Base-by-base conservation (phyloP, 2,888 invertebrate species). In the Drosophila basisetae region DNA sequence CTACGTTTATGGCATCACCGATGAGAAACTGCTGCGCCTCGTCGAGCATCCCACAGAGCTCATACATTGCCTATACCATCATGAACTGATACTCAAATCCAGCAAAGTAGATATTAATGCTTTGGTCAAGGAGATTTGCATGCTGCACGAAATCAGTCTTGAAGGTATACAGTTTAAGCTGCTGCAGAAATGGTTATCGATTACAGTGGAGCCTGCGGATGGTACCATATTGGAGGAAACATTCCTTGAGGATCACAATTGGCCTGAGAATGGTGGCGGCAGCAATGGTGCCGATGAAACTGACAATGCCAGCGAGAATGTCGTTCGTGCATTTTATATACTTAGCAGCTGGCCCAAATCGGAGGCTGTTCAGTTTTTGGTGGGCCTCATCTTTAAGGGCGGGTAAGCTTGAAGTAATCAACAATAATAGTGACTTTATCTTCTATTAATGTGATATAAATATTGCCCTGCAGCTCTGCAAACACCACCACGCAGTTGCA, bases 261-360 rank as follows among this genome's bases (percentile, higher is more conserved):
- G 75, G 67, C 52, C 82, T 0, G 83, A 85, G 28, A 77, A 79
- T n/a, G 61, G 63, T 9, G 22, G 25, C 16, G 37, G 52, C 9
- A 66, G 49, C 13, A 67, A 53, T 25, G 64, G 65, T 2, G 85
- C 79, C 13, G 79, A 74, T 35, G 71, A 66, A 0, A 80, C 72
- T 9, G 73, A 59, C 35, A 90, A 80, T 69, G 87, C 91, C 37
- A 86, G 89, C 9, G 92, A 93, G 73, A 92, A 92, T 83, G 92
- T 93, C 2, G 82, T 91, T 18, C 92, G 93, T 59, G 93, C 94
- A 0, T 92, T 93, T 78, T 93, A 93, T 67, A 92, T 94, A 60
- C 82, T 94, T 2, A 91, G 85, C 60, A 93, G 92, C 70, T 94
- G 93, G 93, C 91, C 92, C 9, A 86, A 91, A 31, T 77, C 91